These are phyloP conservation scores for Nanorana parkeri DNA, from an alignment of 2,113 vertebrate species.

Conservation along the genomic window DNA sequence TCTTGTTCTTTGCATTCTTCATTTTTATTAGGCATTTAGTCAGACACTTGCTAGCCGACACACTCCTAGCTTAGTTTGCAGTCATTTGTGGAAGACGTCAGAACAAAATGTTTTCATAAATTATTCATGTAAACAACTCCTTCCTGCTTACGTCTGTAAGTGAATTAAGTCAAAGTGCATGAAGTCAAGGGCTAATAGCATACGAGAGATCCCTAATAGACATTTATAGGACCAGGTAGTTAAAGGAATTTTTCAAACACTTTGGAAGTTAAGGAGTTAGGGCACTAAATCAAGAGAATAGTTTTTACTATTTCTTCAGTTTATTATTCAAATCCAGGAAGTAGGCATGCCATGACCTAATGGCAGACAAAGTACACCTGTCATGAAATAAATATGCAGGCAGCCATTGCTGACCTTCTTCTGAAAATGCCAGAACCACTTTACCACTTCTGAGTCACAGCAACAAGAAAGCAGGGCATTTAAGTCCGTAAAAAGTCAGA, in stretches of 20 bases:
- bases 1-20: neutral
- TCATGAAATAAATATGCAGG: too few relatives aligned
- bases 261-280: neutral
- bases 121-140: conserved; percentile 10
- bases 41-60: neutral
- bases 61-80: neutral
- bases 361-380: too few relatives aligned
- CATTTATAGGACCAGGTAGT: conserved; percentile 27
- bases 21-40: conserved; percentile 30
- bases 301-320: too few relatives aligned
- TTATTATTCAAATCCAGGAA: too few relatives aligned
- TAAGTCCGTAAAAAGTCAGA: too few relatives aligned
- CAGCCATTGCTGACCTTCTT: too few relatives aligned
- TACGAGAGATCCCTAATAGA: neutral
- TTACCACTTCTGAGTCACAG: too few relatives aligned
- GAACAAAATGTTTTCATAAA: conserved; percentile 28
- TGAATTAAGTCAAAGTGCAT: conserved; percentile 31
- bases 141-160: conserved; percentile 39
- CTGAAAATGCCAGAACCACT: too few relatives aligned
- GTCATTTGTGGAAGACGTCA: conserved; percentile 23
- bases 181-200: conserved; percentile 9
- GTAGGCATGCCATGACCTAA: too few relatives aligned
- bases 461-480: too few relatives aligned
- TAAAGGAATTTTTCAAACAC: conserved; percentile 9
- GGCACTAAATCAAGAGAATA: too few relatives aligned